Conservation (phyloP, 2,113 vertebrate genomes). For the Ammospiza caudacuta region DNA sequence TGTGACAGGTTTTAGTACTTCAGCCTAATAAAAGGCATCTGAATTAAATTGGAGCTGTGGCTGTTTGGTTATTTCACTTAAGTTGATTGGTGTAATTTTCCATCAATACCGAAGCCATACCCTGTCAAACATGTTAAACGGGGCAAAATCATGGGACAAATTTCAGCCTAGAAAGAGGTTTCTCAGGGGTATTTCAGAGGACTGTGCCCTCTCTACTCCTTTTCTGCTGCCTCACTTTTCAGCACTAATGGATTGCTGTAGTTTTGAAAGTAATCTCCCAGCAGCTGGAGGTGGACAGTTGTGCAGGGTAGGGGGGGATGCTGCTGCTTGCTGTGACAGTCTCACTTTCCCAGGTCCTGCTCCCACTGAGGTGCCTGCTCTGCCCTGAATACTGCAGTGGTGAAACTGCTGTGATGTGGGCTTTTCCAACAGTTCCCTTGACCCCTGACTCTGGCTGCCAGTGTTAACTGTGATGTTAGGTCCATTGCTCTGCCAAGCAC, state of each 20-base stretch:
- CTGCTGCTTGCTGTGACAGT: not conserved
- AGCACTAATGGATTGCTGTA: not conserved
- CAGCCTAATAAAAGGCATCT: not conserved
- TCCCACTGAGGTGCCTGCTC: not conserved
- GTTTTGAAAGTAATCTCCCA: not conserved
- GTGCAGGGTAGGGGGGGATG: not conserved
- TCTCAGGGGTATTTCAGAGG: not conserved
- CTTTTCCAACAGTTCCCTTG: not conserved
- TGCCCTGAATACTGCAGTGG: fast-evolving
- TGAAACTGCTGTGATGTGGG: not conserved
- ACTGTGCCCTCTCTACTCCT: not conserved
- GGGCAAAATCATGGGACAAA: not conserved
- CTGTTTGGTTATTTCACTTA: not conserved
- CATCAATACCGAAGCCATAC: not conserved
- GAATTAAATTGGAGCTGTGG: not conserved
- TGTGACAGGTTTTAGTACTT: not conserved
- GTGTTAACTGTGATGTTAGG: not conserved
- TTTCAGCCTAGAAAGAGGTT: not conserved
- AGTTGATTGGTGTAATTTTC: not conserved
- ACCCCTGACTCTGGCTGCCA: not conserved
- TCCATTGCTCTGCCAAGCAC: not conserved
- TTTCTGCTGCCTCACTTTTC: not conserved
- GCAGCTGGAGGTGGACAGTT: not conserved
- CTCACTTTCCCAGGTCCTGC: not conserved
- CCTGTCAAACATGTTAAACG: not conserved